A percentile compares a stretch with the other conserved stretches of the same genome.
phyloP scores from a whole-genome alignment of 2,888 invertebrate species.

The Pollenia amentaria region DNA sequence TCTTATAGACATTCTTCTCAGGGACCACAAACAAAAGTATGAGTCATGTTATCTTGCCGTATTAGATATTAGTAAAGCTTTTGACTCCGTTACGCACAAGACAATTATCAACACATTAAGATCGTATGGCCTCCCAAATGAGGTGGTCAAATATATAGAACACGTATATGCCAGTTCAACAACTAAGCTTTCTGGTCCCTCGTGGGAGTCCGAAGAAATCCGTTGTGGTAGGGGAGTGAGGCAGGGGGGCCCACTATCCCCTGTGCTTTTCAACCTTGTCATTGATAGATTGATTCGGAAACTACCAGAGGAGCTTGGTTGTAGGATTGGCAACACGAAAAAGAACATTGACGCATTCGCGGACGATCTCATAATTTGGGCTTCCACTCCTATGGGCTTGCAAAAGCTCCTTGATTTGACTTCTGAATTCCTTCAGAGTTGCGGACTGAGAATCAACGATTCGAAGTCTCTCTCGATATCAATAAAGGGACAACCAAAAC shows the following conservation, averaged over 20 bases:
- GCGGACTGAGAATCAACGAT: too few relatives aligned
- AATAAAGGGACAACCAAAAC: background rate
- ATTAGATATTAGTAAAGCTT: background rate
- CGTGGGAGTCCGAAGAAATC: too few relatives aligned
- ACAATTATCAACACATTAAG: background rate
- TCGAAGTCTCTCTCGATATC: background rate
- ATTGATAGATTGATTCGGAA: background rate
- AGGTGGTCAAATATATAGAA: too few relatives aligned
- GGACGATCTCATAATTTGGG: background rate
- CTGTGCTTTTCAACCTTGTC: too few relatives aligned
- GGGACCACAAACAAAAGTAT: background rate
- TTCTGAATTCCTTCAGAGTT: too few relatives aligned
- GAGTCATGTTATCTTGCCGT: background rate
- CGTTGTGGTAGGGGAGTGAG: too few relatives aligned
- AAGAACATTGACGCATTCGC: background rate
- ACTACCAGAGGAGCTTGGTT: background rate
- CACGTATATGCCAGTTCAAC: too few relatives aligned
- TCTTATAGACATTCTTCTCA: too few relatives aligned
- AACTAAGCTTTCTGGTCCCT: too few relatives aligned
- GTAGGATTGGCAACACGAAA: background rate
- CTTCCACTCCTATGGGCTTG: background rate
- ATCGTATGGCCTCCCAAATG: constrained; percentile 12
- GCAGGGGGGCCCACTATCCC: too few relatives aligned
- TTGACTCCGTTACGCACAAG: background rate
- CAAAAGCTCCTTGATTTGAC: background rate